These are phyloP conservation scores for Bucorvus abyssinicus DNA, from an alignment of 2,797 vertebrate species.

Conservation along the genomic window DNA sequence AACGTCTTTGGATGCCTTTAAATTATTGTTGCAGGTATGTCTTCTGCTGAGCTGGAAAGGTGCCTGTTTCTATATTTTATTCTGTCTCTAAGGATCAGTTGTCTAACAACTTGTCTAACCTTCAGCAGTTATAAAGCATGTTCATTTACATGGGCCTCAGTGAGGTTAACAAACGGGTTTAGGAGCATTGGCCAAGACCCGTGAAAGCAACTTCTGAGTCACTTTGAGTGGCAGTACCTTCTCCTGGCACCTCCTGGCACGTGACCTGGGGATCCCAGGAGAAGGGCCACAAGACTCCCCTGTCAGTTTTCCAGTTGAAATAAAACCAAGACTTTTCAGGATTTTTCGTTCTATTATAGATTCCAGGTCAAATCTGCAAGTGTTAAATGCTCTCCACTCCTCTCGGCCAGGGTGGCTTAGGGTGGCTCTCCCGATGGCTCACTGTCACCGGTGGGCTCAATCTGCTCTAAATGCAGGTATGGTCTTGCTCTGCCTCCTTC, in stretches of 20 bases:
- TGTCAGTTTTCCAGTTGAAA: background rate
- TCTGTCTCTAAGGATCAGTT: background rate
- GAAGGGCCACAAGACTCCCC: background rate
- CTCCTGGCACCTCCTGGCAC: background rate
- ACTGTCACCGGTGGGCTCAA: background rate
- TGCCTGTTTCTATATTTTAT: background rate
- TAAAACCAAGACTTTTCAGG: background rate
- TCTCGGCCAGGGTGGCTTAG: background rate
- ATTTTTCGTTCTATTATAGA: background rate
- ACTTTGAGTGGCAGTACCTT: background rate
- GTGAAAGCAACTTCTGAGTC: background rate
- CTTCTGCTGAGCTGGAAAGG: background rate
- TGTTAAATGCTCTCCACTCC: background rate
- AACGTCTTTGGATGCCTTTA: background rate
- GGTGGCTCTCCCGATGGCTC: background rate
- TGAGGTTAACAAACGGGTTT: background rate
- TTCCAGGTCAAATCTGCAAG: background rate
- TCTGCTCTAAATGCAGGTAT: background rate
- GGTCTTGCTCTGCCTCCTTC: background rate
- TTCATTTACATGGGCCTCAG: background rate
- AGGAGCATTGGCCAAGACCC: background rate
- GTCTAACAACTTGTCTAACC: background rate
- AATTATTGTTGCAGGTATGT: background rate
- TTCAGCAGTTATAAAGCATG: background rate
- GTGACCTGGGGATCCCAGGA: background rate